These are phyloP conservation scores for Microcaecilia unicolor DNA, from an alignment of 2,797 vertebrate genomes.

Conservation along the genomic window DNA sequence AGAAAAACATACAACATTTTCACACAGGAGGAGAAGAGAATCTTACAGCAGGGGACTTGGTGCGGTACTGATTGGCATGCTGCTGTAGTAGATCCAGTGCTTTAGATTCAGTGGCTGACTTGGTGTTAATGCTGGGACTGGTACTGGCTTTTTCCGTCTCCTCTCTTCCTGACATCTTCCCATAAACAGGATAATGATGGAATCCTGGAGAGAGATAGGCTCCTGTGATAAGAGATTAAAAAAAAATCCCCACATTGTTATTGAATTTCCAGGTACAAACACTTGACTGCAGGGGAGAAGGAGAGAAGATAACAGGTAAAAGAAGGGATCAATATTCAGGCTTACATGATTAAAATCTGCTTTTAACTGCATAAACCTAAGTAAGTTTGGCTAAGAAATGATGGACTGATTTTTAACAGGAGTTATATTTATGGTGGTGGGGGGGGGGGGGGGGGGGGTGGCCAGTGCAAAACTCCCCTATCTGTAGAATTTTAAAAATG, in stretches of 20 bases:
- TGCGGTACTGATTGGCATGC: slow-evolving; percentile 82
- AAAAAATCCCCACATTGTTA: slow-evolving; percentile 37
- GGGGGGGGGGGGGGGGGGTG: no score
- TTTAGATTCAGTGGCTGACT: slow-evolving; percentile 74
- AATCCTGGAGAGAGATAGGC: slow-evolving; percentile 79
- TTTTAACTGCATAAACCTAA: no score
- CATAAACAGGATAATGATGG: slow-evolving; percentile 95
- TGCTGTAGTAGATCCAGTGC: slow-evolving; percentile 87
- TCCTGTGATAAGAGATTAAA: slow-evolving; percentile 53
- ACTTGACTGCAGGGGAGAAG: no score
- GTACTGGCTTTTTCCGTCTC: slow-evolving; percentile 81
- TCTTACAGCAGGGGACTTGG: slow-evolving; percentile 90
- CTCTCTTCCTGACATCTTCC: slow-evolving; percentile 92
- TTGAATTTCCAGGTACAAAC: background rate
- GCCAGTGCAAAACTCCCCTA: no score
- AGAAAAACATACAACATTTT: background rate
- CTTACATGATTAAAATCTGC: no score
- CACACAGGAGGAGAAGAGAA: slow-evolving; percentile 16
- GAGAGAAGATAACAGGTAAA: slow-evolving; percentile 6
- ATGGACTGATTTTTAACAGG: no score
- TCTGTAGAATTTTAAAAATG: no score
- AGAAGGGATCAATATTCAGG: no score
- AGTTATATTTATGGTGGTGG: no score
- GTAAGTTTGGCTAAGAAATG: no score
- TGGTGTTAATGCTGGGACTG: slow-evolving; percentile 67